A percentile compares a stretch with the other conserved stretches of the same genome.
phyloP scores from a whole-genome alignment of 2,888 invertebrate genomes.

The Mantis religiosa region DNA sequence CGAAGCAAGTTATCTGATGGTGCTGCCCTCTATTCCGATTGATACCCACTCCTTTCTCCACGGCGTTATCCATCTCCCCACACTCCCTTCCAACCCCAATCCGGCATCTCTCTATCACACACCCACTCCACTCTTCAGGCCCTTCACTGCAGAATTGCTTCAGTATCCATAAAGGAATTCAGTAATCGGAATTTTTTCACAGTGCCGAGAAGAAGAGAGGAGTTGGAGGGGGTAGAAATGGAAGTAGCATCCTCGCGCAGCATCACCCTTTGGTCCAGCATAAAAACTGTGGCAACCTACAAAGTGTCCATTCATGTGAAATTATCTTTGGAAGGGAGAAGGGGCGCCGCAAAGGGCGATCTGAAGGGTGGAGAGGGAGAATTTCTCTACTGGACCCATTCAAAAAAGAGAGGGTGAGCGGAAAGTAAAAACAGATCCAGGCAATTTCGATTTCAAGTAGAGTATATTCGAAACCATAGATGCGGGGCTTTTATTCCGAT shows the following conservation, averaged over 20 bases:
- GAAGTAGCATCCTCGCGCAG: neutral
- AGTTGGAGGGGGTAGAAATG: neutral
- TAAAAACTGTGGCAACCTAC: slow-evolving; percentile 14
- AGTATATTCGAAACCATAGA: neutral
- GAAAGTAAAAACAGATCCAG: slow-evolving; percentile 7
- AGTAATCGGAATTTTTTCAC: slow-evolving; percentile 25
- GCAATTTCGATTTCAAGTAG: slow-evolving; percentile 3
- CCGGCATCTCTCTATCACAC: neutral
- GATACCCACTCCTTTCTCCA: neutral
- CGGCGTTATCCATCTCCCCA: neutral
- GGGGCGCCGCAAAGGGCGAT: slow-evolving; percentile 7
- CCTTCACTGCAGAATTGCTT: neutral
- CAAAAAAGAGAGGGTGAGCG: neutral
- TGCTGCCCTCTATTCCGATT: neutral
- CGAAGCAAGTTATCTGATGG: neutral
- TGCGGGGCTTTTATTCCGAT: neutral
- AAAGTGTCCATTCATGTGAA: slow-evolving; percentile 28
- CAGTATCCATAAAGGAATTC: slow-evolving; percentile 24
- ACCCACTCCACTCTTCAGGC: neutral
- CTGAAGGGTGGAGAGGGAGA: neutral
- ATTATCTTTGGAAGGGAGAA: slow-evolving; percentile 15
- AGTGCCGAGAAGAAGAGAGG: slow-evolving; percentile 1
- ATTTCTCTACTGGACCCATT: neutral
- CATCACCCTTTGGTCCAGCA: neutral
- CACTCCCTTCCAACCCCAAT: neutral